Evolutionary conservation across 2,797 vertebrate genomes (phyloP).

Genomic region (Sandelia bainsii): DNA sequence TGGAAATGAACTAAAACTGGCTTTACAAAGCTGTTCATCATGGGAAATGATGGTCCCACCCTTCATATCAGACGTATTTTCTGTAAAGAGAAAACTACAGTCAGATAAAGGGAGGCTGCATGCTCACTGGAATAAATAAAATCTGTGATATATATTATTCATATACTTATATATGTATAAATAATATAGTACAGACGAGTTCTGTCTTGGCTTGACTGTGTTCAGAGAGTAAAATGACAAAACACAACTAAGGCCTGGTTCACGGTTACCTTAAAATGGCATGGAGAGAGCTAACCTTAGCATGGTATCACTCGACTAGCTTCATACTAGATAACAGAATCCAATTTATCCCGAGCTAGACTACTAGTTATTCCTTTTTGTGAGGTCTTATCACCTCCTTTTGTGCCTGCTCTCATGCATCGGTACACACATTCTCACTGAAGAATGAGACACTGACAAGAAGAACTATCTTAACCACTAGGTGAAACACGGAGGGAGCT

Average conservation of each 20-base stretch:
- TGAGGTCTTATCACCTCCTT: slow-evolving; percentile 19
- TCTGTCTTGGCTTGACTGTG: slow-evolving; percentile 57
- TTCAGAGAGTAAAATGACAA: slow-evolving; percentile 43
- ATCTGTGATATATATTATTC: slow-evolving; percentile 77
- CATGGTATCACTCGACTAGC: slow-evolving; percentile 6
- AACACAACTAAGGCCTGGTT: slow-evolving; percentile 26
- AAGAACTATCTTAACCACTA: slow-evolving; percentile 50
- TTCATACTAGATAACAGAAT: slow-evolving; percentile 3
- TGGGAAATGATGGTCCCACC: slow-evolving; percentile 65
- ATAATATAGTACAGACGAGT: slow-evolving; percentile 74
- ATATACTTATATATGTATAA: slow-evolving; percentile 80
- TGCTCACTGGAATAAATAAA: slow-evolving; percentile 80
- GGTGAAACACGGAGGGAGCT: slow-evolving; percentile 39
- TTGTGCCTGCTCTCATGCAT: background rate
- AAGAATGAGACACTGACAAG: slow-evolving; percentile 47
- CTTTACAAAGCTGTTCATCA: slow-evolving; percentile 77
- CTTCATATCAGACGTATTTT: slow-evolving; percentile 34
- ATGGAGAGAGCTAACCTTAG: slow-evolving; percentile 26
- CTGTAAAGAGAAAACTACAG: slow-evolving; percentile 44
- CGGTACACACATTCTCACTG: slow-evolving; percentile 42
- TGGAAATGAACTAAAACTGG: slow-evolving; percentile 52
- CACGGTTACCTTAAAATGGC: background rate
- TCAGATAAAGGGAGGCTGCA: slow-evolving; percentile 42
- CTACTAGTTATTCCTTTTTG: slow-evolving; percentile 5
- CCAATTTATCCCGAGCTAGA: slow-evolving; percentile 4